Base-by-base conservation (phyloP, 2,888 invertebrate genomes). In the Tipula unca region DNA sequence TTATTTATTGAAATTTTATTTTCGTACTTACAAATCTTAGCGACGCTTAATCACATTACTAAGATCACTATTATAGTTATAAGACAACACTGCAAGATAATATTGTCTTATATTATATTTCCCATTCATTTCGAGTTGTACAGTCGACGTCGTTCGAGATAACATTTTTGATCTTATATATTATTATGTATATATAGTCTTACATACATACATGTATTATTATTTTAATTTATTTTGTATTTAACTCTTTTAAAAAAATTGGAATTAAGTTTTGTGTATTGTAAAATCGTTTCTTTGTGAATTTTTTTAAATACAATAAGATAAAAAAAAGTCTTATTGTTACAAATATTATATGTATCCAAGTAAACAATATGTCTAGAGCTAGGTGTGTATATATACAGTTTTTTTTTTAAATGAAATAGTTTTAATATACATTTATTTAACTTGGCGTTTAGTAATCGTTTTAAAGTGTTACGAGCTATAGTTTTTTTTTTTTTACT, bases 371-470 rank as follows among this genome's bases (percentile, higher is more conserved):
- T 69, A 25, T 25, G 69, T 69, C 69, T 69, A 69, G 69, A 69
- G 25, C 69, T 69, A 69, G 69, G 69, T 69, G 69, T 69, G 69
- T 69, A 69, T 54, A 69, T 69, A 69, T 69, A 69, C 69, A 69
- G 69, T 69, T 25, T 25, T 13, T 25, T 25, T 13, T 32, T 32
- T 25, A 14, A 69, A 69, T 3, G 14, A 69, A 69, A 69, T 69
- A 69, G 69, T 69, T 69, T 69, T 25, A 69, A 25, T 69, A 10
- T 13, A 10, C 3, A 25, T 20, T 69, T 69, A 69, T 69, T 48
- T 48, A 48, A 25, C 69, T 69, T 69, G 69, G 69, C 69, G 69
- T 69, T 69, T 69, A 69, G 69, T 69, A 10, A 69, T 69, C 69
- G 69, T 69, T 69, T 25, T 25, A 69, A 69, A 69, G 69, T 69